Evolutionary conservation across 2,113 vertebrate species (phyloP).

Genomic region (Pelmatolapia mariae): DNA sequence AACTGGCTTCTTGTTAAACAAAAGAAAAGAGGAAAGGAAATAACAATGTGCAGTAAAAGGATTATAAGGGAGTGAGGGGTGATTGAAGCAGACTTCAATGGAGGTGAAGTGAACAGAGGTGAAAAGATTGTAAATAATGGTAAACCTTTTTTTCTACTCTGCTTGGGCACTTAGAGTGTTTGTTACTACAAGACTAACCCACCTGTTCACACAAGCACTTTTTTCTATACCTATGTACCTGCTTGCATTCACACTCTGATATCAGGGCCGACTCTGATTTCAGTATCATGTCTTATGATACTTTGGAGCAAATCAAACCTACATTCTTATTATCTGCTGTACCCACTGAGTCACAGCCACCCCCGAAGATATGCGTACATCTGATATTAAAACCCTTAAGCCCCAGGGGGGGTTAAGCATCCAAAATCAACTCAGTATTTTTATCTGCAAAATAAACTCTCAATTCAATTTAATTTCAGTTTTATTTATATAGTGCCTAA

Average conservation of each 20-base stretch:
- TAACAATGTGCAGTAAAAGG: not conserved
- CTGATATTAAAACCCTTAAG: not conserved
- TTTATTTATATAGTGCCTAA: not conserved
- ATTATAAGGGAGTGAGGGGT: not conserved
- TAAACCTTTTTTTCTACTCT: not conserved
- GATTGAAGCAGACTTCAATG: not conserved
- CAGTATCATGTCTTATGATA: not conserved
- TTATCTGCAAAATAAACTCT: not conserved
- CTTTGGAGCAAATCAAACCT: not conserved
- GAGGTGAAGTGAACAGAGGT: not conserved
- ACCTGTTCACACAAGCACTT: not conserved
- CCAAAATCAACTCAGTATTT: not conserved
- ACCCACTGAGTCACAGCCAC: not conserved
- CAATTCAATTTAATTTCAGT: not conserved
- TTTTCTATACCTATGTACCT: not conserved
- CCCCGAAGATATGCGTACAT: fast-evolving
- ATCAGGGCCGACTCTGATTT: not conserved
- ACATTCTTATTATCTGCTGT: not conserved
- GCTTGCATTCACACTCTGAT: not conserved
- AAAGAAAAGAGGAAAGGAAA: not conserved
- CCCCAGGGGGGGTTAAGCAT: not conserved
- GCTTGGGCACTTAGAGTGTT: not conserved
- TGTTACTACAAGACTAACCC: not conserved
- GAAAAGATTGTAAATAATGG: not conserved
- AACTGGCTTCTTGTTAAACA: not conserved